Evolutionary conservation across 2,797 vertebrate species (phyloP), one percentile per base, ranked within the genome.

Genomic region (Diceros bicornis): DNA sequence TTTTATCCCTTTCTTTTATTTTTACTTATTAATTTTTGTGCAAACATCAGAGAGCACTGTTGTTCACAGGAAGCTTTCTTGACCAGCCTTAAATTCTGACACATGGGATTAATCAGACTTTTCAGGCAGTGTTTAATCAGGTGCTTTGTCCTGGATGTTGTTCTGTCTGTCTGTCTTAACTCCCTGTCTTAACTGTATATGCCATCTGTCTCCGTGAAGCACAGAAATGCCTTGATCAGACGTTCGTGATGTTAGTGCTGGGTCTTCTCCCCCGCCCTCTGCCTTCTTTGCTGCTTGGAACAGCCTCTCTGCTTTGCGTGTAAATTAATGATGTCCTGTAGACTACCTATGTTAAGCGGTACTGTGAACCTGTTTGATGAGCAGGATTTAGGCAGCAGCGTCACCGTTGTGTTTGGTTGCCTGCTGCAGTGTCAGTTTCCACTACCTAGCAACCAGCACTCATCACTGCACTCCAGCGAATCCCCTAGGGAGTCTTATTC

Each of bases 151-250:
- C 83, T 98, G 7, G 95, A 41, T 98, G 98, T 98, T 98, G 97
- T 99, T 96, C 52, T 96, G 98, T 98, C 97, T 98, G 97, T 99
- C 97, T 98, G 98, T 98, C 98, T 75, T 98, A 97, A 97, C 98
- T 97, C 95, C 97, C 71, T 98, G 98, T 99, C 97, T 98, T 97
- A 88, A 95, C 66, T 98, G 98, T 98, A 98, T 97, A 98, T 97
- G 98, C 91, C 98, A 98, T 99, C 96, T 98, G 98, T 99, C 97
- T 98, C 96, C 98, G 98, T 98, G 98, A 98, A 98, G 97, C 97
- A 98, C 98, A 98, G 98, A 98, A 92, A 95, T 98, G 97, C 97
- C 97, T 98, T 97, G 97, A 97, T 96, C 98, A 98, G 94, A 97
- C 95, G 81, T 98, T 97, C 62, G 57, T 94, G 89, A 88, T 97